Evolutionary conservation across 2,113 vertebrate genomes (phyloP).

Genomic region (Microtus oregoni): DNA sequence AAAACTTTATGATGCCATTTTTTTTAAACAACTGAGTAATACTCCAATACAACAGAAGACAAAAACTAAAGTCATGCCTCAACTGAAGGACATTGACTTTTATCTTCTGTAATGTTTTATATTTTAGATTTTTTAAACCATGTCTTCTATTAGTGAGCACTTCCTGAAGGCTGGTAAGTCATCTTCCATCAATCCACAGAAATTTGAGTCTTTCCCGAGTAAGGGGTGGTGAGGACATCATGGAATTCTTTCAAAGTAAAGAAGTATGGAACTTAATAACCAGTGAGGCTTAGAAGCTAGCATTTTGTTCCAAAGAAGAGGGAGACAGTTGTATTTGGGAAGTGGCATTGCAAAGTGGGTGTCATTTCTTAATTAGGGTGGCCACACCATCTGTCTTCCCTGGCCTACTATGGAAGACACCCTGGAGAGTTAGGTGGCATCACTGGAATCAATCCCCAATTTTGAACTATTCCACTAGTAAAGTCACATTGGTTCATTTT

Average conservation of each 20-base stretch:
- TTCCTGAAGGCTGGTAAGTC: background rate
- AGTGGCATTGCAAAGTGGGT: background rate
- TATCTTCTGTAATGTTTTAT: slow-evolving; percentile 2
- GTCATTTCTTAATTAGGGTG: background rate
- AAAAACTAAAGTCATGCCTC: too few relatives aligned
- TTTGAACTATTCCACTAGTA: background rate
- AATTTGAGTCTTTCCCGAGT: background rate
- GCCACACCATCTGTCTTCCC: background rate
- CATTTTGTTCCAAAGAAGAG: background rate
- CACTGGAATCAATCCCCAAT: background rate
- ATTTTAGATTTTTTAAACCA: background rate
- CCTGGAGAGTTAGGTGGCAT: background rate
- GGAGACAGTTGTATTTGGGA: background rate
- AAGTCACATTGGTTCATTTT: slow-evolving; percentile 54
- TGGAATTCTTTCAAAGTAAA: slow-evolving; percentile 11
- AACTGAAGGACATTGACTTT: background rate
- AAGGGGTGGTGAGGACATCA: background rate
- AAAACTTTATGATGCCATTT: background rate
- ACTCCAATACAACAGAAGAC: background rate
- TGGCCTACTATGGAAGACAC: background rate
- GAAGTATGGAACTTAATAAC: background rate
- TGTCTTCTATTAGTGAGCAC: background rate
- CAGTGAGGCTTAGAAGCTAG: background rate
- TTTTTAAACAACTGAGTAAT: background rate
- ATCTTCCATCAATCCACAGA: background rate